Evolutionary conservation across 2,113 vertebrate genomes (phyloP).

Genomic region (Catharus bicknelli): DNA sequence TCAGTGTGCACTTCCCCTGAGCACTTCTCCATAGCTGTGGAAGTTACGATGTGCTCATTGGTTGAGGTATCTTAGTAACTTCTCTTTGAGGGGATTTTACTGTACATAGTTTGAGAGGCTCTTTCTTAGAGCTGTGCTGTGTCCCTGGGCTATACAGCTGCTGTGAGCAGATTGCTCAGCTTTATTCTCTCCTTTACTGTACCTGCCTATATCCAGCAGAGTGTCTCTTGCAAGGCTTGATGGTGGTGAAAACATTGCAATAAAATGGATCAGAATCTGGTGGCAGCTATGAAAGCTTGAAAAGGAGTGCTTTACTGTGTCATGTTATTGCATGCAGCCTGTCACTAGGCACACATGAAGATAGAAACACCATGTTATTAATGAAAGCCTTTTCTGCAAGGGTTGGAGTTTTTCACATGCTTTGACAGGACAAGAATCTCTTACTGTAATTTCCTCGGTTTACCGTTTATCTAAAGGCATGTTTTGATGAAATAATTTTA

Average conservation of each 20-base stretch:
- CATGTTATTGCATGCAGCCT: neutral
- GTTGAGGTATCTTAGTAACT: neutral
- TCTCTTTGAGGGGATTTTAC: neutral
- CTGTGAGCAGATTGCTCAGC: neutral
- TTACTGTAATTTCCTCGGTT: neutral
- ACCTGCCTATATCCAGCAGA: neutral
- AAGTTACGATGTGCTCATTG: neutral
- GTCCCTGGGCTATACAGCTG: neutral
- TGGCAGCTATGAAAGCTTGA: neutral
- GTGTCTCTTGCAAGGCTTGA: neutral
- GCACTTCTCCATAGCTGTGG: slow-evolving; percentile 53
- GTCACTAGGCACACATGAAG: neutral
- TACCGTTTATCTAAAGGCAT: neutral
- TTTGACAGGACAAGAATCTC: neutral
- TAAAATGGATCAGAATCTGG: neutral
- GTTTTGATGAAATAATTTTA: neutral
- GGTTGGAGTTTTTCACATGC: neutral
- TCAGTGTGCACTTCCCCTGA: slow-evolving; percentile 33
- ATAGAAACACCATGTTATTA: neutral
- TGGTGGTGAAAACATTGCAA: neutral
- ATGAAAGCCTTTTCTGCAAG: neutral
- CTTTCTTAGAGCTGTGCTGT: neutral
- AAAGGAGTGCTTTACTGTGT: neutral
- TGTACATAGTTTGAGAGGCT: neutral
- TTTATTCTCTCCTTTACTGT: neutral